A percentile compares a stretch with the other conserved stretches of the same genome.
These are phyloP conservation scores for Drosophila pullipes DNA, from an alignment of 2,888 invertebrate genomes.

Conservation along the genomic window DNA sequence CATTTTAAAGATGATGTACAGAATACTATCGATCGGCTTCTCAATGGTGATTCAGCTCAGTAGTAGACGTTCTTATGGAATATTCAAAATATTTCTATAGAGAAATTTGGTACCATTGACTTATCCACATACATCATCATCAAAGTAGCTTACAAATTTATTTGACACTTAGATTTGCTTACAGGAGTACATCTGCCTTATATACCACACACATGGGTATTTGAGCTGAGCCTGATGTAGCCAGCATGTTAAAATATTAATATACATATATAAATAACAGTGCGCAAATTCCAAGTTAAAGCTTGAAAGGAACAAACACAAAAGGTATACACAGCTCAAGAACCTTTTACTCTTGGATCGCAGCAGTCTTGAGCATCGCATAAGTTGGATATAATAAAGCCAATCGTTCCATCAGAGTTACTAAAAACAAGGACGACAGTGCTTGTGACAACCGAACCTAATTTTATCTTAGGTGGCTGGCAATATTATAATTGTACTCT, in stretches of 20 bases:
- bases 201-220: constrained; percentile 26
- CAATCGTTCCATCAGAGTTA: constrained; percentile 8
- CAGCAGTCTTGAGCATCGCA: not conserved
- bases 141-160: constrained; percentile 38
- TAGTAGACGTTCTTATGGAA: constrained; percentile 26
- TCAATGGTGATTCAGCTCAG: constrained; percentile 16
- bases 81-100: not conserved
- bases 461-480: constrained; percentile 21
- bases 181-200: constrained; percentile 16
- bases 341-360: not conserved
- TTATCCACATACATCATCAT: not conserved
- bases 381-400: not conserved
- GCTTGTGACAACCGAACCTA: constrained; percentile 52
- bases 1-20: constrained; percentile 49
- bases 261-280: not conserved
- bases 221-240: constrained; percentile 21
- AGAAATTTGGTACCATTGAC: not conserved
- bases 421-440: constrained; percentile 63
- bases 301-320: not conserved
- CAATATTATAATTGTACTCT: constrained; percentile 14
- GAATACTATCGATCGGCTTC: constrained; percentile 7
- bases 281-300: constrained; percentile 2
- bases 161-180: constrained; percentile 35
- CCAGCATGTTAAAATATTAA: not conserved
- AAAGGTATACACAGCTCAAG: not conserved